Percentiles rank a stretch among this genome's conserved stretches.
Evolutionary conservation across 2,888 invertebrate genomes (phyloP).

Genomic region (Lordiphosa andalusiaca): DNA sequence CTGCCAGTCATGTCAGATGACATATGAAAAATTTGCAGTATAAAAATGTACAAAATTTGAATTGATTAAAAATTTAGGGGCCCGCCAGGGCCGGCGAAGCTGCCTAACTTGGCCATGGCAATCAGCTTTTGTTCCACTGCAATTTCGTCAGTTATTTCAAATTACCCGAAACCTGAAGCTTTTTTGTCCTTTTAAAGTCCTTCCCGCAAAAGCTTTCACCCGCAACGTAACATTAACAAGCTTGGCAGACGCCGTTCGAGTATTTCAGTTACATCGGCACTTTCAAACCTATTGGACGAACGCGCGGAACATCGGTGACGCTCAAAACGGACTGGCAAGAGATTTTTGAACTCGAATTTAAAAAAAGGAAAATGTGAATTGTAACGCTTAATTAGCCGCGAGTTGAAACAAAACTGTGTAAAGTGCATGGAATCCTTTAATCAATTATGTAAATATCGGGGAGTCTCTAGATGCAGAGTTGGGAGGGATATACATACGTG

Average conservation of each 20-base stretch:
- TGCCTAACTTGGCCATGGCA: conserved; percentile 3
- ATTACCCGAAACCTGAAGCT: conserved; percentile 13
- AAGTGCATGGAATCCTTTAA: conserved; percentile 1
- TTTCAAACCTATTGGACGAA: conserved; percentile 54
- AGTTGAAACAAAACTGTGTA: conserved; percentile 19
- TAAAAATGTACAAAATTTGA: no score
- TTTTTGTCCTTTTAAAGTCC: conserved; percentile 60
- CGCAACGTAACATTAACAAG: conserved; percentile 7
- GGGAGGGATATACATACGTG: conserved; percentile 7
- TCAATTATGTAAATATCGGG: conserved; percentile 34
- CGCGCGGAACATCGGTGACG: conserved; percentile 39
- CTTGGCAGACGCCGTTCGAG: conserved; percentile 26
- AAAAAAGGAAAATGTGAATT: conserved; percentile 36
- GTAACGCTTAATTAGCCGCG: conserved; percentile 42
- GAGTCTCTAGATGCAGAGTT: conserved; percentile 2
- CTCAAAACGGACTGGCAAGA: conserved; percentile 22
- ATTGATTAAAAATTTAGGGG: no score
- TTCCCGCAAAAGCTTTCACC: conserved; percentile 50
- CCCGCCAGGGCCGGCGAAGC: no score
- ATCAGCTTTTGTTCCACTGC: not conserved
- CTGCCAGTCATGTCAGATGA: no score
- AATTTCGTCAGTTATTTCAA: conserved; percentile 14
- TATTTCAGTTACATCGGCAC: conserved; percentile 63
- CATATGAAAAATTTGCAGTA: no score
- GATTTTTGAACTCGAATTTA: conserved; percentile 56